Evolutionary conservation across 1,140 invertebrate genomes (phyloP).

Genomic region (Aphidius gifuensis): DNA sequence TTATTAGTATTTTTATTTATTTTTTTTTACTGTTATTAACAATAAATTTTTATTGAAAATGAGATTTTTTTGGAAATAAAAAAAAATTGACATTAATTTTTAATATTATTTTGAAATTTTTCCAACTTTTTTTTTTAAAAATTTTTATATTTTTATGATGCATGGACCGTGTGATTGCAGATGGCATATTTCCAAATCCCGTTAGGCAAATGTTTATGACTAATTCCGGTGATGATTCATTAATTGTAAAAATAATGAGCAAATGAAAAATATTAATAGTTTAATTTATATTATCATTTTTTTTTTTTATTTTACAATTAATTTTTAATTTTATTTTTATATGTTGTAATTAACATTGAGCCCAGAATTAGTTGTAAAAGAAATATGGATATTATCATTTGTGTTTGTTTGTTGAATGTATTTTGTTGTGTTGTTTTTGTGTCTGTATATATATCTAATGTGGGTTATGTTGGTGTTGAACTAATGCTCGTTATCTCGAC

Average conservation of each 20-base stretch:
- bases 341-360: no score
- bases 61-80: neutral
- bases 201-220: constrained; percentile 10
- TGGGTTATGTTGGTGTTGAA: constrained; percentile 44
- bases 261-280: neutral
- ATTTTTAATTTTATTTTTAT: neutral
- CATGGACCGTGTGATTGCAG: neutral
- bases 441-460: constrained; percentile 38
- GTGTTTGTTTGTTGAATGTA: neutral
- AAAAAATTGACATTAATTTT: neutral
- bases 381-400: constrained; percentile 1
- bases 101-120: neutral
- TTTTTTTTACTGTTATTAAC: constrained; percentile 18
- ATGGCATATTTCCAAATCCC: constrained; percentile 9
- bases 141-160: constrained; percentile 6
- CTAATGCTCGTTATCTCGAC: constrained; percentile 57
- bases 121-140: neutral
- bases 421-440: neutral
- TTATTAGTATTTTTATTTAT: neutral
- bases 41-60: no score
- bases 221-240: neutral
- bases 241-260: neutral
- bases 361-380: neutral
- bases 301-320: constrained; percentile 1
- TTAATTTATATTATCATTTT: neutral